Evolutionary conservation across 2,113 vertebrate species (phyloP).

Genomic region (Takifugu bimaculatus): DNA sequence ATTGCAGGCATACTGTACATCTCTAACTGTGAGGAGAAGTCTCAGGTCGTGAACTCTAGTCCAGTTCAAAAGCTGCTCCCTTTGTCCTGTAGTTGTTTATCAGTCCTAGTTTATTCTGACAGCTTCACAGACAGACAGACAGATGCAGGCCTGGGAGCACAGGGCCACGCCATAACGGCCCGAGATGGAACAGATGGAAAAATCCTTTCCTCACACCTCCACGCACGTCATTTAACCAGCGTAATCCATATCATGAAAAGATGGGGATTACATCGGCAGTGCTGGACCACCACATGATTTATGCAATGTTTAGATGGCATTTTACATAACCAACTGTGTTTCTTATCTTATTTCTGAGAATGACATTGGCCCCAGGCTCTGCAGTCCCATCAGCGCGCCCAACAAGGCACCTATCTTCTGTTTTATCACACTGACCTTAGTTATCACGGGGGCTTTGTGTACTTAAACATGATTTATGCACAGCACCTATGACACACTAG

Average conservation of each 20-base stretch:
- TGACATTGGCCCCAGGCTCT: constrained; percentile 24
- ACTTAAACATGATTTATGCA: constrained; percentile 33
- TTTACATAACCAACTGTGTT: constrained; percentile 34
- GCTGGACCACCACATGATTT: constrained; percentile 23
- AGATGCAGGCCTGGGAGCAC: constrained; percentile 3
- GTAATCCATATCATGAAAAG: constrained; percentile 29
- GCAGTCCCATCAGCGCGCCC: neutral
- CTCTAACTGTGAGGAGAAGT: too few species aligned
- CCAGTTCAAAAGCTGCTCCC: too few species aligned
- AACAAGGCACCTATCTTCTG: constrained; percentile 7
- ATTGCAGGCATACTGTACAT: too few species aligned
- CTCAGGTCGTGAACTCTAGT: too few species aligned
- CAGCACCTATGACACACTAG: constrained; percentile 32
- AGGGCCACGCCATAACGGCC: constrained; percentile 14
- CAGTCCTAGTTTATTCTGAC: constrained; percentile 15
- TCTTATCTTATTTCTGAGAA: constrained; percentile 31
- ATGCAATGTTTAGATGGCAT: constrained; percentile 49
- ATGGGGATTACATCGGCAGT: constrained; percentile 25
- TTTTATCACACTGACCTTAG: constrained; percentile 37
- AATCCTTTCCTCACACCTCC: constrained; percentile 47
- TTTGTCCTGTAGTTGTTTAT: constrained; percentile 29
- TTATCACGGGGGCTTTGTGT: constrained; percentile 20
- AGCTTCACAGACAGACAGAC: neutral
- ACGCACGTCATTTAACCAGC: constrained; percentile 13
- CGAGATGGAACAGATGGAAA: constrained; percentile 41